Conservation (phyloP, 2,888 invertebrate species). For the Ormyrus thymus region DNA sequence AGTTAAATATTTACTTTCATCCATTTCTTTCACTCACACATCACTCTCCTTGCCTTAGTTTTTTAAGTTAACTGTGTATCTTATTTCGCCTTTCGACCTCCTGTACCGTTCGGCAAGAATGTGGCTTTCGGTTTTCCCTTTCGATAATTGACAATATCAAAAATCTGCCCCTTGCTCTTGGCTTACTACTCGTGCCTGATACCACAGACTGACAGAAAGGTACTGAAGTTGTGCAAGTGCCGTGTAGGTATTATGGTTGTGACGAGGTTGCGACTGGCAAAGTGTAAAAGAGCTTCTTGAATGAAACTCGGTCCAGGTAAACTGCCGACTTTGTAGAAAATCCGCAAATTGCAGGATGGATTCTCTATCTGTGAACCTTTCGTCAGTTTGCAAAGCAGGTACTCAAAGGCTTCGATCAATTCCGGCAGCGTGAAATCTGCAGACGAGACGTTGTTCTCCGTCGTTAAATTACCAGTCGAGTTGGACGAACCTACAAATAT, state of each 20-base stretch:
- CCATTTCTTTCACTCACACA: not conserved
- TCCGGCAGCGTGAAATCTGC: conserved; percentile 75
- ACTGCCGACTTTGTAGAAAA: conserved; percentile 85
- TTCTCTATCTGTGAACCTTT: conserved; percentile 75
- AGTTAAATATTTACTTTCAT: conserved; percentile 8
- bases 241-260: conserved; percentile 87
- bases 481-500: conserved; percentile 70
- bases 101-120: conserved; percentile 34
- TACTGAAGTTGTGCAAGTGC: conserved; percentile 87
- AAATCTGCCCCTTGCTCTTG: not conserved
- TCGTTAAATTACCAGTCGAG: conserved; percentile 70
- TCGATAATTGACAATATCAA: conserved; percentile 50
- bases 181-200: conserved; percentile 82
- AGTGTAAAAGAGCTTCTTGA: conserved; percentile 69
- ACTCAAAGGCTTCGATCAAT: conserved; percentile 78
- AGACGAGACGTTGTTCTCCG: conserved; percentile 67
- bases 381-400: conserved; percentile 77
- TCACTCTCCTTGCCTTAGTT: no score
- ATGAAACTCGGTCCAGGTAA: conserved; percentile 75
- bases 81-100: conserved; percentile 11
- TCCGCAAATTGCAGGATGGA: conserved; percentile 84
- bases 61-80: not conserved
- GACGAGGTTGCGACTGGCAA: conserved; percentile 76
- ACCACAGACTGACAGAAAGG: conserved; percentile 89
- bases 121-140: conserved; percentile 16